Percentiles rank a stretch among this genome's conserved stretches.
These are phyloP conservation scores for Arion vulgaris DNA, from an alignment of 1,140 invertebrate genomes.

Conservation along the genomic window DNA sequence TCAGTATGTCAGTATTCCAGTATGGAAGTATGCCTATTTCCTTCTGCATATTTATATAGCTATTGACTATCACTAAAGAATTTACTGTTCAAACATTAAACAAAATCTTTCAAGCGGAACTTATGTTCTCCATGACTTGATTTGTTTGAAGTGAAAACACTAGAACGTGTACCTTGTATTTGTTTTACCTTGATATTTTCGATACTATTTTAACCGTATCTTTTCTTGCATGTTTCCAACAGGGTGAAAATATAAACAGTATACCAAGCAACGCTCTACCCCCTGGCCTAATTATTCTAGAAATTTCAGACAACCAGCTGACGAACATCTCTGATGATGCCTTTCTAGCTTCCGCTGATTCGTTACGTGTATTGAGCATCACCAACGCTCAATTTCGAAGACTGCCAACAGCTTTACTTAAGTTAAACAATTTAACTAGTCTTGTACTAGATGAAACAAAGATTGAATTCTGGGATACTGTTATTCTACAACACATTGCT, in stretches of 20 bases:
- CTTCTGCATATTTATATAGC: too few species aligned
- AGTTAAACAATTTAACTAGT: neutral
- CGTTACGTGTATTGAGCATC: neutral
- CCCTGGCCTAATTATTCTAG: neutral
- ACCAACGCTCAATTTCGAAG: neutral
- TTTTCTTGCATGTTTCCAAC: neutral
- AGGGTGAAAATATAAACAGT: neutral
- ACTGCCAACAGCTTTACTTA: neutral
- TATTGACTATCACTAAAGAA: too few species aligned
- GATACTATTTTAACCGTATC: neutral
- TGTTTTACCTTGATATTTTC: too few species aligned
- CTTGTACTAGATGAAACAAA: neutral
- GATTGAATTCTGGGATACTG: neutral
- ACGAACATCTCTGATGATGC: neutral
- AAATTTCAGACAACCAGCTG: neutral
- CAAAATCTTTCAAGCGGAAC: too few species aligned
- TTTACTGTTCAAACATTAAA: too few species aligned
- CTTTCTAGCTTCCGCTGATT: neutral
- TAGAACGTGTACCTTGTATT: too few species aligned
- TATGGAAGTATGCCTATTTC: too few species aligned
- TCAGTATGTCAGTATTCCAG: too few species aligned
- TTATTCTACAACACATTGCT: neutral
- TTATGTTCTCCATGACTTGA: too few species aligned
- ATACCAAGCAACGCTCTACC: neutral
- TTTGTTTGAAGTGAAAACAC: too few species aligned